These are phyloP conservation scores for Euproctis similis DNA, from an alignment of 2,888 invertebrate genomes.

Conservation along the genomic window DNA sequence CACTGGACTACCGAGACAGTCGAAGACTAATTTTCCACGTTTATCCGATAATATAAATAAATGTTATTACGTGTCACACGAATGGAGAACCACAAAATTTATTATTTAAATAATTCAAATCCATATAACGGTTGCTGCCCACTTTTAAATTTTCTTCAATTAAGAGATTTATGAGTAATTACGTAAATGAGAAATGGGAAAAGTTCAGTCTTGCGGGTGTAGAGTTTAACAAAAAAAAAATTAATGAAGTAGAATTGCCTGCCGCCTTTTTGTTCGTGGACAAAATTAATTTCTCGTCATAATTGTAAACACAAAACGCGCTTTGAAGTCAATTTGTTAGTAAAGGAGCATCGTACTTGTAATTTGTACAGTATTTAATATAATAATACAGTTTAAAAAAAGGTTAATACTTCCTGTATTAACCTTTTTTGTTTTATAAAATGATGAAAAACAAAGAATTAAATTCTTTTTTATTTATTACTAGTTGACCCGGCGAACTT, in stretches of 20 bases:
- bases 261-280: constrained; percentile 38
- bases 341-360: constrained; percentile 23
- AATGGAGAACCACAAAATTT: constrained; percentile 18
- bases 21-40: no score
- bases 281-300: constrained; percentile 42
- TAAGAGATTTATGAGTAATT: constrained; percentile 57
- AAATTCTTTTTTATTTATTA: no score
- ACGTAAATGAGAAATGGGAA: constrained; percentile 64
- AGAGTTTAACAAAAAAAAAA: constrained; percentile 46
- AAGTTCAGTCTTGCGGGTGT: constrained; percentile 54
- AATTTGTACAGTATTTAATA: no score
- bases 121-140: constrained; percentile 18
- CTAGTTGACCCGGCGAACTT: no score
- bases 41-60: no score
- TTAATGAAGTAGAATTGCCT: constrained; percentile 53
- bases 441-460: no score
- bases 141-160: constrained; percentile 44
- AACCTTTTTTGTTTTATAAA: no score
- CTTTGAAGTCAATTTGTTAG: constrained; percentile 24
- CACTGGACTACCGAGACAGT: no score
- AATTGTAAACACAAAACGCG: constrained; percentile 35
- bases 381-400: no score
- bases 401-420: no score
- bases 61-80: no score
- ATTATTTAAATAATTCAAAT: constrained; percentile 16